A percentile compares a stretch with the other conserved stretches of the same genome.
Conservation (phyloP, 2,113 vertebrate species). For the Microtus montanus region DNA sequence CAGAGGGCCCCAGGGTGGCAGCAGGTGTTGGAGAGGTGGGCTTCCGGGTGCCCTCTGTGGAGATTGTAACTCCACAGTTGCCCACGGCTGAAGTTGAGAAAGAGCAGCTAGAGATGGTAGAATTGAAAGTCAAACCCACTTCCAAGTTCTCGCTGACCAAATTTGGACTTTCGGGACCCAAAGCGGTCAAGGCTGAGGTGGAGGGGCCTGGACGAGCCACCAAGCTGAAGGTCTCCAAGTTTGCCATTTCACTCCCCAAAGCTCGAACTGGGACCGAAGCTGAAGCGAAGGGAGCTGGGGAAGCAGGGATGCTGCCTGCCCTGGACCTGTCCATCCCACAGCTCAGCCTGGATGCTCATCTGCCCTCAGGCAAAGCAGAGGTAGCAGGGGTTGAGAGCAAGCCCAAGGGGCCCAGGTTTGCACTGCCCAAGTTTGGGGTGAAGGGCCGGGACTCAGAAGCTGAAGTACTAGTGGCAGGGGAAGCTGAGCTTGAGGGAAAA, state of each 20-base stretch:
- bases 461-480: slow-evolving; percentile 35
- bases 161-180: slow-evolving; percentile 80
- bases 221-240: slow-evolving; percentile 80
- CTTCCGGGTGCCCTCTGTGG: slow-evolving; percentile 72
- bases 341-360: slow-evolving; percentile 86
- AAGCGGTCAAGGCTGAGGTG: slow-evolving; percentile 71
- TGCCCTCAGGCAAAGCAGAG: slow-evolving; percentile 81
- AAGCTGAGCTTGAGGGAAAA: slow-evolving; percentile 74
- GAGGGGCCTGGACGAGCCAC: slow-evolving; percentile 64
- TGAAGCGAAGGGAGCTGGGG: slow-evolving; percentile 57
- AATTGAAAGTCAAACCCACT: slow-evolving; percentile 77
- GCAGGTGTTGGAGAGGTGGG: background rate
- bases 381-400: slow-evolving; percentile 71
- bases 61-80: slow-evolving; percentile 72
- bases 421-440: slow-evolving; percentile 86
- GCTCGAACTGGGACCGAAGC: slow-evolving; percentile 63
- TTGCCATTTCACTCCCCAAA: slow-evolving; percentile 82
- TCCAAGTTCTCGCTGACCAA: slow-evolving; percentile 84
- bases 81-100: slow-evolving; percentile 54
- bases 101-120: slow-evolving; percentile 15
- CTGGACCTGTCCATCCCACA: slow-evolving; percentile 90
- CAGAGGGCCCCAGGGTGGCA: slow-evolving; percentile 50
- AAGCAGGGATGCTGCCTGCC: slow-evolving; percentile 80
- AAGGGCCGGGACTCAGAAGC: slow-evolving; percentile 77
- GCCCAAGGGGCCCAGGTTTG: slow-evolving; percentile 83